A percentile compares a stretch with the other conserved stretches of the same genome.
phyloP scores from a whole-genome alignment of 2,888 invertebrate species.

The Sinodicranocentrus sp. region DNA sequence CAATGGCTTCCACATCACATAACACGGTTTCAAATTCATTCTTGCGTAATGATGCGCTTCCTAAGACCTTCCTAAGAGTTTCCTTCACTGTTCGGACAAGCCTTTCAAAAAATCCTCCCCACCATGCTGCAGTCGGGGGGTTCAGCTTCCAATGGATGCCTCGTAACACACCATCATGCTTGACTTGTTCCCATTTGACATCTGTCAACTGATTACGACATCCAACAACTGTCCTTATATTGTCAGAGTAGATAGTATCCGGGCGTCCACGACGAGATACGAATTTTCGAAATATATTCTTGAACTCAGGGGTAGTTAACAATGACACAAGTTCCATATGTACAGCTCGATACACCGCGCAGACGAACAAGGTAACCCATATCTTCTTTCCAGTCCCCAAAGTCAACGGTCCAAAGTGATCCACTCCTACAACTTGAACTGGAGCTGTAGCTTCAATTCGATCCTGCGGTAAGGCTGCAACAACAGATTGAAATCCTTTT shows the following conservation, averaged over 20 bases:
- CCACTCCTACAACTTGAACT: constrained; percentile 75
- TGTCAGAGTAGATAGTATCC: constrained; percentile 78
- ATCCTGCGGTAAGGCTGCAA: no score
- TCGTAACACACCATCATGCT: not conserved
- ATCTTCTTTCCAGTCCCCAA: constrained; percentile 75
- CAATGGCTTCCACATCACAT: constrained; percentile 4
- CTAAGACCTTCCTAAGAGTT: constrained; percentile 7
- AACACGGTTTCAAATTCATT: constrained; percentile 12
- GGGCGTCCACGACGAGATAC: constrained; percentile 77
- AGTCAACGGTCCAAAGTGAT: constrained; percentile 78
- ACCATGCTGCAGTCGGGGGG: constrained; percentile 43
- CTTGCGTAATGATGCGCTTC: not conserved
- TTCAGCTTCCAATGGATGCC: constrained; percentile 31
- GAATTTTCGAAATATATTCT: constrained; percentile 77
- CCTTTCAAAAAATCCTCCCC: constrained; percentile 39
- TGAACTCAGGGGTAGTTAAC: constrained; percentile 77
- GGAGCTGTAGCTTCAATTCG: not conserved
- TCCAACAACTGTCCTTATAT: constrained; percentile 78
- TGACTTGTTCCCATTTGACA: constrained; percentile 79
- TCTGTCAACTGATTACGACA: constrained; percentile 79
- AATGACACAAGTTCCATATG: constrained; percentile 78
- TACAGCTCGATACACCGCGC: constrained; percentile 78
- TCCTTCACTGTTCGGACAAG: constrained; percentile 11
- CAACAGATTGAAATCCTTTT: no score
- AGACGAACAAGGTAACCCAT: constrained; percentile 78